Evolutionary conservation across 2,113 vertebrate genomes (phyloP), one percentile per base, ranked within the genome.

Genomic region (Centropristis striata): DNA sequence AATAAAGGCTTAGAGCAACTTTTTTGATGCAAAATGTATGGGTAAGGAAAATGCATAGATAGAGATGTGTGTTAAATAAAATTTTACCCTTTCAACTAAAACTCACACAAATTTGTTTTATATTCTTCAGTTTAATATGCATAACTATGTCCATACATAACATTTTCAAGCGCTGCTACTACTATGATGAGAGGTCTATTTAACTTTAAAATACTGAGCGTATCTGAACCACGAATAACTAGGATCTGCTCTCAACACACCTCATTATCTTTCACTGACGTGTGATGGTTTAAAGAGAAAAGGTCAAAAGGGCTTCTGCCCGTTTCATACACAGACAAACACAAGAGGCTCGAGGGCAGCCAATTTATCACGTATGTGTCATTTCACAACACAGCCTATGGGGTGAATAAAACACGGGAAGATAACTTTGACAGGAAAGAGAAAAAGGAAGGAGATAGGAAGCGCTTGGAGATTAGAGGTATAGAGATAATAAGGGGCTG

Each of bases 371-470:
- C 36, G 53, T 15, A 21, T 16, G 25, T 64, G 77, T 67, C 84
- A 81, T 87, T 90, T 82, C 53, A 44, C n/a, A 71, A 76, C 59
- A 51, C 14, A 21, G 72, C 54, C 77, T 14, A 2, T 12, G 71
- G 61, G 68, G 66, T 44, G 73, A 80, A 86, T 80, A 82, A 85
- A 90, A 91, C 86, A 78, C 63, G n/a, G 36, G 4, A 58, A 88
- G 86, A 90, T 92, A 90, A 81, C 80, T 88, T 78, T 84, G 86
- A 85, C 86, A 71, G 51, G 63, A 44, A 51, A 59, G 50, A 79
- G 63, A 78, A 68, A 72, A 60, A 46, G 68, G 71, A 78, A 41
- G 75, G 58, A 79, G 82, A 89, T 83, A 81, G 37, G 32, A 32
- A 8, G 57, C 14, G 15, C 65, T 41, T 44, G 11, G 64, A 86